Evolutionary conservation across 2,797 vertebrate species (phyloP), one percentile per base, ranked within the genome.

Genomic region (Eptatretus atami): DNA sequence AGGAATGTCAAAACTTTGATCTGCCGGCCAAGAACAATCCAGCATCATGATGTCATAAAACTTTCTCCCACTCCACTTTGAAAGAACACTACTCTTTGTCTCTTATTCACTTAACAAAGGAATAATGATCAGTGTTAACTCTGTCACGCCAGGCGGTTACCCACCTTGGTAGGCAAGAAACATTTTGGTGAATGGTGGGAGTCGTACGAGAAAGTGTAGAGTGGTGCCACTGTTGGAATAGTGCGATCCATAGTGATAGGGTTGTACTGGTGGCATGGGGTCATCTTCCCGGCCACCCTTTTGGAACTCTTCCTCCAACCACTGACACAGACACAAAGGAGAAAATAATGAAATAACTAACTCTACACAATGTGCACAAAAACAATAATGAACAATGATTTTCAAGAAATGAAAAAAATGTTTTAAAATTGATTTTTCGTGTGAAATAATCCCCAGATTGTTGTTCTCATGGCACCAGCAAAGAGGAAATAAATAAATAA

Each of bases 1-100:
- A 63, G 92, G 90, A 70, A 95, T 98, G 80, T 98, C 92, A 81
- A 98, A 98, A 77, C 92, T 98, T 74, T 98, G 92, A 77, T 98
- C 92, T 98, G 75, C 66, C 73, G 11, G 63, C 70, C 68, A 70
- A 70, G 70, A 71, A 71, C 71, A 44, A 64, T 61, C 65, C 67
- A 64, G 66, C 52, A 67, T 11, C 12, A 15, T 57, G 12, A 9
- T 19, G 19, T 53, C 13, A 52, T 44, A 44, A 44, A 44, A 44
- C 4, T 44, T 44, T 44, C 4, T 44, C 31, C 31, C 31, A 44
- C 31, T 8, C 31, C 31, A 44, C 31, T 44, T 44, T 44, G 6
- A 44, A 44, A 44, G 31, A 44, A 44, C 31, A 44, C 31, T 44
- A 8, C 31, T 5, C 31, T 44, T 4, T 44, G 31, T 44, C 31